Evolutionary conservation across 2,797 vertebrate genomes (phyloP).

Genomic region (Semaprochilodus insignis): DNA sequence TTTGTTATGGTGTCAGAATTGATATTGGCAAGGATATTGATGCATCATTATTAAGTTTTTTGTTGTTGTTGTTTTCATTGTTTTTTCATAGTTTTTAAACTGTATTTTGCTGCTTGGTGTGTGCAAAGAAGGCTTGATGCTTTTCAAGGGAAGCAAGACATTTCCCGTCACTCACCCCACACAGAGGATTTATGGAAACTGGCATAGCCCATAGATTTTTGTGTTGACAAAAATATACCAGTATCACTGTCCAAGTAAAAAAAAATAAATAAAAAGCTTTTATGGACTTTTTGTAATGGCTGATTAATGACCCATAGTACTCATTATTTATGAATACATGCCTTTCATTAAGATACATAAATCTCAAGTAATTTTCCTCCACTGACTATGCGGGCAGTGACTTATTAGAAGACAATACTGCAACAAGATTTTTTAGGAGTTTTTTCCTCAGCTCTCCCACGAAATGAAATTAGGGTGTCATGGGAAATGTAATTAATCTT

Average conservation of each 20-base stretch:
- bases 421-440: constrained; percentile 22
- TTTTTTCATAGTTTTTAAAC: too few relatives aligned
- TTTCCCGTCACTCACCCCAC: too few relatives aligned
- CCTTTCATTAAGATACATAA: constrained; percentile 7
- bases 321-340: constrained; percentile 8
- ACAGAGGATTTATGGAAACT: too few relatives aligned
- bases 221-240: constrained; percentile 14
- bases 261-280: constrained; percentile 1
- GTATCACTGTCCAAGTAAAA: background rate
- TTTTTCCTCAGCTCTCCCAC: constrained; percentile 17
- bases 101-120: too few relatives aligned
- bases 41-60: too few relatives aligned
- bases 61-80: too few relatives aligned
- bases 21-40: too few relatives aligned
- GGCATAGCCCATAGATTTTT: background rate
- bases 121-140: too few relatives aligned
- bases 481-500: constrained; percentile 48
- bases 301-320: background rate
- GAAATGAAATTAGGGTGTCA: constrained; percentile 44
- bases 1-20: too few relatives aligned
- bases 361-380: constrained; percentile 50
- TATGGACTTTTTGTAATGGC: background rate
- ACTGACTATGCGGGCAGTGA: constrained; percentile 22
- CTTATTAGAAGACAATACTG: constrained; percentile 43
- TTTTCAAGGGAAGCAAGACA: too few relatives aligned